A percentile compares a stretch with the other conserved stretches of the same genome.
phyloP scores from a whole-genome alignment of 2,888 invertebrate genomes.

The Dioctria linearis region DNA sequence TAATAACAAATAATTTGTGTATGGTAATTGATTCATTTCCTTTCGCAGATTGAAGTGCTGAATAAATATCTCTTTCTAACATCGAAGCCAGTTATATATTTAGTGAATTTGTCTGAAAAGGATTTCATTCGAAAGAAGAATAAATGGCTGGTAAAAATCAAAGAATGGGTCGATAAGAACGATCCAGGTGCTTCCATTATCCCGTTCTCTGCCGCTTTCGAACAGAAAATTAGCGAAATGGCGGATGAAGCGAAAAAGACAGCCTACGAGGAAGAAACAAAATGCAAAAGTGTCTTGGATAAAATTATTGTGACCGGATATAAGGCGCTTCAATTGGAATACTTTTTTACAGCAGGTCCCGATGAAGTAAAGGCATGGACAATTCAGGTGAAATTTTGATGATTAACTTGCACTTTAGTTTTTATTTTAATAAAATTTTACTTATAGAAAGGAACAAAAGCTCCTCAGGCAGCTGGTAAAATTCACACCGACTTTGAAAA shows the following conservation, averaged over 20 bases:
- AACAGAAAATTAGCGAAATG: slow-evolving; percentile 89
- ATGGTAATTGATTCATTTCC: slow-evolving; percentile 59
- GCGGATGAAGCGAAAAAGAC: slow-evolving; percentile 79
- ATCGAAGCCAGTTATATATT: slow-evolving; percentile 96
- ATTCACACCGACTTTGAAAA: slow-evolving; percentile 99
- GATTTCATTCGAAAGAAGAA: slow-evolving; percentile 99
- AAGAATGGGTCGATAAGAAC: slow-evolving; percentile 98
- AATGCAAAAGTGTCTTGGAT: slow-evolving; percentile 88
- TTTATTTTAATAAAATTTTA: slow-evolving; percentile 8
- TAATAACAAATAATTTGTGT: slow-evolving; percentile 24
- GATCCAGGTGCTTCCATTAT: slow-evolving; percentile 95
- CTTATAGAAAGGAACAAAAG: slow-evolving; percentile 94
- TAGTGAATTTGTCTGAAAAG: slow-evolving; percentile 97
- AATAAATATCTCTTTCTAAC: slow-evolving; percentile 98
- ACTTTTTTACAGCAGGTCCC: slow-evolving; percentile 97
- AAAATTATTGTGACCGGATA: slow-evolving; percentile 99
- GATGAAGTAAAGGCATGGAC: slow-evolving; percentile 99
- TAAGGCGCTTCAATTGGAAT: slow-evolving; percentile 94
- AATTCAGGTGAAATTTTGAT: slow-evolving; percentile 83
- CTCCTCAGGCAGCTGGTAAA: slow-evolving; percentile 97
- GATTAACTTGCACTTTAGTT: slow-evolving; percentile 11
- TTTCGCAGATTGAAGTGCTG: slow-evolving; percentile 90
- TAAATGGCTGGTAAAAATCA: slow-evolving; percentile 96
- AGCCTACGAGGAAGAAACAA: slow-evolving; percentile 86
- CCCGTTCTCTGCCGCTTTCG: slow-evolving; percentile 96